Evolutionary conservation across 1,140 invertebrate genomes (phyloP).

Genomic region (Hylaeus volcanicus): DNA sequence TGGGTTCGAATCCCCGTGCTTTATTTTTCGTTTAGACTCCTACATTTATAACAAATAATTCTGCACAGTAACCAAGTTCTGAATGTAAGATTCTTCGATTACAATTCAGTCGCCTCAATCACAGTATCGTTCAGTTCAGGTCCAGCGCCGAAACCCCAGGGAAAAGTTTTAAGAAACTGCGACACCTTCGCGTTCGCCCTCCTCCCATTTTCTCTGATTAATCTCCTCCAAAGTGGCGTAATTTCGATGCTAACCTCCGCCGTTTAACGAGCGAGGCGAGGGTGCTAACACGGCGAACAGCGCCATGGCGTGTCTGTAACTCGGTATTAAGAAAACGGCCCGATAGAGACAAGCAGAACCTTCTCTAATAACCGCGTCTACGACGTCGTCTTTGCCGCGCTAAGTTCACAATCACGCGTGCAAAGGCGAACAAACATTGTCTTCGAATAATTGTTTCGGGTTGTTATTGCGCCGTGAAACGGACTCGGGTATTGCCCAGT

Average conservation of each 20-base stretch:
- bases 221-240: background rate
- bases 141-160: too few relatives aligned
- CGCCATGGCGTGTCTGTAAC: background rate
- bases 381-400: too few relatives aligned
- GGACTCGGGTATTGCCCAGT: background rate
- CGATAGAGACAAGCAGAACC: conserved; percentile 13
- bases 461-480: conserved; percentile 7
- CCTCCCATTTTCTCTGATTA: background rate
- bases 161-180: too few relatives aligned
- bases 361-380: conserved; percentile 27
- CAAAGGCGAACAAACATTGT: conserved; percentile 25
- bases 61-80: too few relatives aligned
- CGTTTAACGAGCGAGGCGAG: conserved; percentile 7
- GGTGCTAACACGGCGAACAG: background rate
- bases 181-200: too few relatives aligned
- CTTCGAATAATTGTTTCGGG: conserved; percentile 23
- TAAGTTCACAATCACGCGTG: background rate
- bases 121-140: too few relatives aligned
- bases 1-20: too few relatives aligned
- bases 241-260: conserved; percentile 26
- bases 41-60: too few relatives aligned
- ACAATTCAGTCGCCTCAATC: too few relatives aligned
- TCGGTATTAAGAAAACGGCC: background rate
- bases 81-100: too few relatives aligned
- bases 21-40: too few relatives aligned